These are phyloP conservation scores for Blastomussa wellsi DNA, from an alignment of 92 coral and sea anemone genomes.

Conservation along the genomic window DNA sequence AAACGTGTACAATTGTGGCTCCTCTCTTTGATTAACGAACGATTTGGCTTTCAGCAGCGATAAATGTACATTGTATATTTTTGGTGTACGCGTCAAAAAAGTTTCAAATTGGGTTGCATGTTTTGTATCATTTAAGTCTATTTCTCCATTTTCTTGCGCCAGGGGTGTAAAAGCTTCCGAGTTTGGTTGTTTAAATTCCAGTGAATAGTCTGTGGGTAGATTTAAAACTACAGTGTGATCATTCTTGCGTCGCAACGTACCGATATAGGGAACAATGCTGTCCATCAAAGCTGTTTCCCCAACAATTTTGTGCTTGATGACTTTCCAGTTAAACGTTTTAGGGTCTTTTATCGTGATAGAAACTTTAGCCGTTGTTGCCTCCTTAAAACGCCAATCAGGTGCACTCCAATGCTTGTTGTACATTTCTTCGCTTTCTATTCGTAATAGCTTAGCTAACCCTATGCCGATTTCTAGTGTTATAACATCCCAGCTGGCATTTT, in stretches of 20 bases:
- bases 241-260: background rate
- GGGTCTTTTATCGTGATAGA: background rate
- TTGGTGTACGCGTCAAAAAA: background rate
- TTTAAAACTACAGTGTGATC: background rate
- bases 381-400: background rate
- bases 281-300: background rate
- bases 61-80: conserved; percentile 4
- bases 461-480: background rate
- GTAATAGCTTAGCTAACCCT: background rate
- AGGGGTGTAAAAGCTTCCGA: conserved; percentile 1
- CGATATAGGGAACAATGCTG: background rate
- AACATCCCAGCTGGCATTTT: background rate
- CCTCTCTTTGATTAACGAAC: conserved; percentile 3
- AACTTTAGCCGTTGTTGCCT: background rate
- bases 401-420: background rate
- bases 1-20: conserved; percentile 6
- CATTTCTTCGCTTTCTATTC: background rate
- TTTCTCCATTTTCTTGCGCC: background rate
- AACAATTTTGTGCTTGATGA: background rate
- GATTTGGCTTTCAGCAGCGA: background rate
- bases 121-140: background rate
- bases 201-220: background rate
- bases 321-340: background rate
- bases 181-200: conserved; percentile 15
- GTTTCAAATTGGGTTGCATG: background rate